Evolutionary conservation across 2,797 vertebrate genomes (phyloP), one percentile per base, ranked within the genome.

Genomic region (Hemibagrus guttatus): DNA sequence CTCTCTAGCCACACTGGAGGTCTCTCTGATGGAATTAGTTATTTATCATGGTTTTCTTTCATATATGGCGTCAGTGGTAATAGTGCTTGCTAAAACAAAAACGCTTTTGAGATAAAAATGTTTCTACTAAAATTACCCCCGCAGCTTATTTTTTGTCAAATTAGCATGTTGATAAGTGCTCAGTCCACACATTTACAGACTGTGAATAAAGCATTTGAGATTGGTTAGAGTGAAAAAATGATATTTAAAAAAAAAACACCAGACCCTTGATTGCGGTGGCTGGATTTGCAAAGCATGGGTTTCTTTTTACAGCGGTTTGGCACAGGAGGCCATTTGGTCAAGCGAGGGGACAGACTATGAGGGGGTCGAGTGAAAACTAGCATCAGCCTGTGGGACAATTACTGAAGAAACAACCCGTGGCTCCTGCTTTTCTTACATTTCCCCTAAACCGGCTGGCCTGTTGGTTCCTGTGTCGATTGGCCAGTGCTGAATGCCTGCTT

Each of bases 331-430:
- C 84, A 28, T 79, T 75, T 74, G 74, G 74, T 85, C 61, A 78
- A 81, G 68, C 39, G 23, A 66, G 28, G 28, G 84, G 84, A 68
- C 84, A 75, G 21, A 28, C 58, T 31, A 52, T 42, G 23, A 68
- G 84, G 84, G 90, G 91, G 91, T 87, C 81, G 89, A 92, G 93
- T 93, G 92, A 92, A 94, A 94, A 93, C 92, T 92, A 91, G 88
- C 91, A 94, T 91, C 87, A 87, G 90, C 31, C 91, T 93, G 93
- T 95, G 93, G 93, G 93, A 90, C 84, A 76, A 93, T 93, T 91
- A 94, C 94, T 94, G 95, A 93, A 94, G 93, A 95, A 95, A 95
- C 93, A 94, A 86, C 72, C 83, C 69, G 64, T 85, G 42, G 86
- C 79, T 86, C 79, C 86, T 87, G 87, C 58, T 75, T 85, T 84